Conservation (phyloP, 2,888 invertebrate species). For the Cheilosia soror region DNA sequence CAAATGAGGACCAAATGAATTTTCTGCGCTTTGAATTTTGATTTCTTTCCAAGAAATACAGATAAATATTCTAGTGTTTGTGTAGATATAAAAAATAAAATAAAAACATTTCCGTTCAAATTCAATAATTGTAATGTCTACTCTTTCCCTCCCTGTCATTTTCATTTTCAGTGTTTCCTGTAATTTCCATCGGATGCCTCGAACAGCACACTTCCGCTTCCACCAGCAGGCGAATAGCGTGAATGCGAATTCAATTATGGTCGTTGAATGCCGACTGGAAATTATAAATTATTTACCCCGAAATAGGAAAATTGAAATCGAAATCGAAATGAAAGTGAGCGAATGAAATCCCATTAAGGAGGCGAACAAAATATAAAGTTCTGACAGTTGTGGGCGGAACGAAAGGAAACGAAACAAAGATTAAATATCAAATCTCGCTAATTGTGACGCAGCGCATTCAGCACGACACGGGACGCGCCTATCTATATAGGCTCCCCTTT, state of each 20-base stretch:
- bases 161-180: constrained; percentile 74
- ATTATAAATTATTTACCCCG: constrained; percentile 65
- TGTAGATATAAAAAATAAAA: background rate
- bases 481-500: background rate
- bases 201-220: constrained; percentile 68
- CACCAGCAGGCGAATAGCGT: constrained; percentile 37
- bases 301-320: constrained; percentile 69
- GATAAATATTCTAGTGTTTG: background rate
- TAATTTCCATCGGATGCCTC: constrained; percentile 71
- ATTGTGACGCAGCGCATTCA: constrained; percentile 21
- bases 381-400: constrained; percentile 24
- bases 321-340: constrained; percentile 67
- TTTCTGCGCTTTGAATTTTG: constrained; percentile 4
- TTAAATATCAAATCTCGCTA: constrained; percentile 63
- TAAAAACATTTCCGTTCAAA: constrained; percentile 29
- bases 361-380: constrained; percentile 10
- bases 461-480: background rate
- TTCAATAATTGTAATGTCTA: constrained; percentile 42
- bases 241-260: constrained; percentile 73
- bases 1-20: background rate
- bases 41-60: background rate
- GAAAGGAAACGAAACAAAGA: constrained; percentile 60
- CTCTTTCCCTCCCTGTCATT: constrained; percentile 44
- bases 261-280: constrained; percentile 68
- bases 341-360: constrained; percentile 41